Percentiles rank a stretch among this genome's conserved stretches.
These are phyloP conservation scores for Falco rusticolus DNA, from an alignment of 2,797 vertebrate species.

Conservation along the genomic window DNA sequence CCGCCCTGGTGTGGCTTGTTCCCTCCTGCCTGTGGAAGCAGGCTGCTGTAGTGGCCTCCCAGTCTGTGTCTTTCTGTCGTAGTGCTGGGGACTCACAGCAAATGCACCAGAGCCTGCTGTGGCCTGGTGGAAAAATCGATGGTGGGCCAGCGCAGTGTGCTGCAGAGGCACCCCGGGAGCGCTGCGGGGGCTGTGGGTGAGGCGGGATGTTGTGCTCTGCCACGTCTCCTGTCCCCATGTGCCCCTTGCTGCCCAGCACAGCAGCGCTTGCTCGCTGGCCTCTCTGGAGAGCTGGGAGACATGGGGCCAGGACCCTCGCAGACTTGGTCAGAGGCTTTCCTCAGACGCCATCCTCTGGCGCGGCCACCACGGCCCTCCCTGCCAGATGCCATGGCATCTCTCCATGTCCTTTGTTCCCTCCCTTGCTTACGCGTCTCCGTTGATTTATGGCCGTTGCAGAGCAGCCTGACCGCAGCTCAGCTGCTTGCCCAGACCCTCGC, in stretches of 20 bases:
- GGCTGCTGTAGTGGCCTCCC: neutral
- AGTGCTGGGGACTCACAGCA: neutral
- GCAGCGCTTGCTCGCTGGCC: neutral
- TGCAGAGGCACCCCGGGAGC: fast-evolving
- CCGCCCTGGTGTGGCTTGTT: neutral
- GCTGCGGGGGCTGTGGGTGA: fast-evolving
- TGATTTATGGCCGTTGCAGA: conserved; percentile 30
- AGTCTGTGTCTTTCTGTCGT: fast-evolving
- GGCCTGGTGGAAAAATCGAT: neutral
- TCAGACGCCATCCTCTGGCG: neutral
- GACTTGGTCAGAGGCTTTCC: neutral
- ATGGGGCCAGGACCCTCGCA: fast-evolving
- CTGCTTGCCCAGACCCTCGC: neutral
- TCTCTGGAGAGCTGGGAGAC: neutral
- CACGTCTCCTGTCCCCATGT: neutral
- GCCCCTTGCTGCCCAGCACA: fast-evolving
- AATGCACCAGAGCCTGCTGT: neutral
- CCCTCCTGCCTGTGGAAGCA: neutral
- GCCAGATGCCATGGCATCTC: neutral
- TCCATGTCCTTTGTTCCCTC: conserved; percentile 58
- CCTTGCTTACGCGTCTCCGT: neutral
- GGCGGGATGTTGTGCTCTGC: neutral
- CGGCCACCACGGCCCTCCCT: neutral
- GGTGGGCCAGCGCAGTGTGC: neutral
- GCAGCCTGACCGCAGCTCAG: neutral